A percentile compares a stretch with the other conserved stretches of the same genome.
Conservation (phyloP, 2,113 vertebrate genomes). For the Xiphorhynchus elegans region DNA sequence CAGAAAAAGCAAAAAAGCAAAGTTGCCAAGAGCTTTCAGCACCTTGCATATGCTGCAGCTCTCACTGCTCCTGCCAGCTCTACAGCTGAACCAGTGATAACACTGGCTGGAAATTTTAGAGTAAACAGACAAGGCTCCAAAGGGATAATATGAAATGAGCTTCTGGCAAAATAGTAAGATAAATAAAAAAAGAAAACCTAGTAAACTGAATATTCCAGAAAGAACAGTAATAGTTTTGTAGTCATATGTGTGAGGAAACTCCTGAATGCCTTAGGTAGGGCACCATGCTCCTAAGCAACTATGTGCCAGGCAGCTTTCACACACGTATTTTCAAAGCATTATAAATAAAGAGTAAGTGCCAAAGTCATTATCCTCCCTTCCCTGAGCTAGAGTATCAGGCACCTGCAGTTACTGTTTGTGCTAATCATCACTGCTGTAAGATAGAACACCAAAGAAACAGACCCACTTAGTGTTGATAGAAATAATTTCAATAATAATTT, state of each 20-base stretch:
- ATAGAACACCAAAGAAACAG: background rate
- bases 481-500: background rate
- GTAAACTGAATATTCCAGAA: background rate
- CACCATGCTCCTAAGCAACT: background rate
- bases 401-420: background rate
- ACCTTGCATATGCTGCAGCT: background rate
- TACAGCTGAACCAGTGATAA: conserved; percentile 42
- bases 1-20: background rate
- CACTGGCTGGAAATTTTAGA: background rate
- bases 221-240: background rate
- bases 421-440: conserved; percentile 7
- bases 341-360: conserved; percentile 31
- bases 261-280: background rate
- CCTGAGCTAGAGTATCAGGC: conserved; percentile 21
- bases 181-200: background rate
- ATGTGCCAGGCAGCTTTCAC: background rate
- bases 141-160: background rate
- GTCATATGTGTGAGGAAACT: background rate
- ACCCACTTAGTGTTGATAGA: background rate
- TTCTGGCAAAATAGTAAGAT: background rate
- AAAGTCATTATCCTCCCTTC: conserved; percentile 26
- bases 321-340: background rate
- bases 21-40: conserved; percentile 21
- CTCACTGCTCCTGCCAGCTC: background rate
- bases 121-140: background rate